A percentile compares a stretch with the other conserved stretches of the same genome.
phyloP scores from a whole-genome alignment of 1,140 invertebrate species.

The Idris sp. region DNA sequence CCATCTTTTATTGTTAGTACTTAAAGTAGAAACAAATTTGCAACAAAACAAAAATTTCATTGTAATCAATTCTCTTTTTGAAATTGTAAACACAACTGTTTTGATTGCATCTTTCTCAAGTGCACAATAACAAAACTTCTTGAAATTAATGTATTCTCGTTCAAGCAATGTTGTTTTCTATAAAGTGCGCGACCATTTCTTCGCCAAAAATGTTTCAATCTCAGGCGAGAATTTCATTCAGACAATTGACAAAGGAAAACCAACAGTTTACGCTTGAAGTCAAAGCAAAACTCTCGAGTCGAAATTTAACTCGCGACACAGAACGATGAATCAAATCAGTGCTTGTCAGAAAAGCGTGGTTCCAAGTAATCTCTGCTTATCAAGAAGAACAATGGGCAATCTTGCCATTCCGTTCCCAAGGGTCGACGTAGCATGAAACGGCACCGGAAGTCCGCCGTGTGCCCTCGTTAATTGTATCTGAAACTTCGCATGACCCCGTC shows the following conservation, averaged over 20 bases:
- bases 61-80: too few relatives aligned
- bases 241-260: neutral
- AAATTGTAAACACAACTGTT: too few relatives aligned
- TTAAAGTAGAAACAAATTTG: too few relatives aligned
- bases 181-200: too few relatives aligned
- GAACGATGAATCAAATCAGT: slow-evolving; percentile 49
- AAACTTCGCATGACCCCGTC: slow-evolving; percentile 71
- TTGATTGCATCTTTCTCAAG: too few relatives aligned
- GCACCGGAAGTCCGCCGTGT: slow-evolving; percentile 75
- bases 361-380: slow-evolving; percentile 63
- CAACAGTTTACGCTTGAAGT: neutral
- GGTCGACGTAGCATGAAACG: slow-evolving; percentile 72
- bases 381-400: slow-evolving; percentile 73
- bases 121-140: too few relatives aligned
- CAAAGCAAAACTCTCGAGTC: slow-evolving; percentile 10
- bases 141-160: too few relatives aligned
- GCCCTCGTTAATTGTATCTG: slow-evolving; percentile 74
- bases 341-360: slow-evolving; percentile 51
- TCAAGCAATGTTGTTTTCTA: too few relatives aligned
- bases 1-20: too few relatives aligned
- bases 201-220: neutral
- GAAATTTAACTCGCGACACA: slow-evolving; percentile 17
- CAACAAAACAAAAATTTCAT: too few relatives aligned
- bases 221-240: neutral
- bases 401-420: slow-evolving; percentile 73